These are phyloP conservation scores for Burhinus bistriatus DNA, from an alignment of 2,113 vertebrate species.

Conservation along the genomic window DNA sequence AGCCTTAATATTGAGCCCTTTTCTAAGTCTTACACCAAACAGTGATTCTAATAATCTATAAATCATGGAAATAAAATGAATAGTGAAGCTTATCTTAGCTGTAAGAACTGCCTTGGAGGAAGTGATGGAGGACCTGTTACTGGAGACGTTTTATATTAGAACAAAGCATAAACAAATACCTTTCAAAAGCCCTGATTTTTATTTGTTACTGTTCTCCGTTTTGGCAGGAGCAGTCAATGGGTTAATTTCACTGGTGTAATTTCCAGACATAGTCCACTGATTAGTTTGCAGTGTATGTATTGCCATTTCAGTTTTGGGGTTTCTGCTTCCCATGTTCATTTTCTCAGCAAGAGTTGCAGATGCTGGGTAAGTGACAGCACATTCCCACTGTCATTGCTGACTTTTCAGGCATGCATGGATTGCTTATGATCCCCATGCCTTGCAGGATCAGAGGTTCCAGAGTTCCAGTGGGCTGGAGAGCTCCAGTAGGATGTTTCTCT, in stretches of 20 bases:
- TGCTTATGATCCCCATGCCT: neutral
- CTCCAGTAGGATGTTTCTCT: neutral
- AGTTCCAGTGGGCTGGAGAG: neutral
- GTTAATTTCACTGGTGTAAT: neutral
- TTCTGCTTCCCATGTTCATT: neutral
- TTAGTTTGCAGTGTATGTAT: neutral
- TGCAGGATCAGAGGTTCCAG: neutral
- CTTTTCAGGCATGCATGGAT: conserved; percentile 5
- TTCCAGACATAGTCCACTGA: neutral
- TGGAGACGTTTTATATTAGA: neutral
- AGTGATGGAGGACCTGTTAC: neutral
- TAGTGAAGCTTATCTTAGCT: neutral
- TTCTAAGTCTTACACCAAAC: neutral
- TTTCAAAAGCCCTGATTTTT: neutral
- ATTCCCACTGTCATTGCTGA: neutral
- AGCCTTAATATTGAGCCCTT: neutral
- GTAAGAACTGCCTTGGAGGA: neutral
- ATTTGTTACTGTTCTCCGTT: neutral
- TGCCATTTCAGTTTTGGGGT: neutral
- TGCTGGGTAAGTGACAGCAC: neutral
- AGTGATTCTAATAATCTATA: neutral
- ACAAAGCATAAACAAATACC: neutral
- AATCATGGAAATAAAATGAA: neutral
- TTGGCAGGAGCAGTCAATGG: neutral
- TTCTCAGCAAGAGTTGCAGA: neutral